Percentiles rank a stretch among this genome's conserved stretches.
These are phyloP conservation scores for Hemaris fuciformis DNA, from an alignment of 2,888 invertebrate species.

Conservation along the genomic window DNA sequence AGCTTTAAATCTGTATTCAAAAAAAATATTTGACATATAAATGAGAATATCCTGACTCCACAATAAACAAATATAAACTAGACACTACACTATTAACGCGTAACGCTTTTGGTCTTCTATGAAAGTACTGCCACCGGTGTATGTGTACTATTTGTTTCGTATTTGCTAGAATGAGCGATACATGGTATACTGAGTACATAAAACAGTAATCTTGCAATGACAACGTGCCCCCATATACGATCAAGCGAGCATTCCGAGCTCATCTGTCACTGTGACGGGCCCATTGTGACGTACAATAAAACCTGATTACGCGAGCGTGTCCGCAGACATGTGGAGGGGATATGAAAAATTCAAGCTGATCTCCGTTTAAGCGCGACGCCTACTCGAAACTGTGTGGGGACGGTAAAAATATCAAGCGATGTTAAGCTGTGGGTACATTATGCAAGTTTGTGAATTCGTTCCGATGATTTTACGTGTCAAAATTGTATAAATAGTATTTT, in stretches of 20 bases:
- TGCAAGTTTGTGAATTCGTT: not conserved
- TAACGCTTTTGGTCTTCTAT: no score
- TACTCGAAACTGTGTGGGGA: not conserved
- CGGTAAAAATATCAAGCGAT: conserved; percentile 6
- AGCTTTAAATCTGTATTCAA: no score
- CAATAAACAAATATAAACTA: no score
- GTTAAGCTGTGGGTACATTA: not conserved
- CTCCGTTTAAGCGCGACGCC: conserved; percentile 11
- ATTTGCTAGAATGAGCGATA: no score
- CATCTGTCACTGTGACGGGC: not conserved
- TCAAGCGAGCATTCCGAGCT: not conserved
- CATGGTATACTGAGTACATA: no score
- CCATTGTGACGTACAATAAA: not conserved
- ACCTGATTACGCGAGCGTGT: conserved; percentile 1
- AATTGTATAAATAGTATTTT: no score
- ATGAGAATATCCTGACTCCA: no score
- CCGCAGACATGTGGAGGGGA: not conserved
- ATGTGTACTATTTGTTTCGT: no score
- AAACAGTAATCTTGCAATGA: not conserved
- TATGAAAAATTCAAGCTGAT: conserved; percentile 13
- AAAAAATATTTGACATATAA: no score
- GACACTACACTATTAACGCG: no score
- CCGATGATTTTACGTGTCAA: not conserved
- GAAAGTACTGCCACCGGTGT: no score
- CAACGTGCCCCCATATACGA: not conserved